Evolutionary conservation across 92 coral and sea anemone species (phyloP), one percentile per base, ranked within the genome.

Genomic region (Heliopora coerulea): DNA sequence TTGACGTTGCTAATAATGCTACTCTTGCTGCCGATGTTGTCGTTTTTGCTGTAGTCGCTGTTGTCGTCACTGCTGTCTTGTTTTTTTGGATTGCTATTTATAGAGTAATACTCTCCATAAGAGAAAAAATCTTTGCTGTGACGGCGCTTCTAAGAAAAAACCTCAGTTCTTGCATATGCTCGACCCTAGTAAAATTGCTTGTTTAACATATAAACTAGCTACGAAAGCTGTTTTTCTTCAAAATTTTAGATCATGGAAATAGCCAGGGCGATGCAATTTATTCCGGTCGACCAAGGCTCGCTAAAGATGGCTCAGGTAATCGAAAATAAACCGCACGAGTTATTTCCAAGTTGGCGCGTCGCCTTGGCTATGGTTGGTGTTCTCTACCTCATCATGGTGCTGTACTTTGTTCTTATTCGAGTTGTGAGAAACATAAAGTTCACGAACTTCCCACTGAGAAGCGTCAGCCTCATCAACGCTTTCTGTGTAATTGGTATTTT

Each of bases 381-480:
- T 15, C 52, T 46, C n/a, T 46, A 46, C n/a, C 52, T 46, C 17
- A 15, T 46, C 52, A 46, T 46, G 52, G 12, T 46, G 14, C 52
- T 46, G 17, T 46, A 46, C n/a, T 46, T 46, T n/a, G 52, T 46
- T 15, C 50, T 37, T 7, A 63, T 9, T 13, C 70, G 49, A n/a
- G 70, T 63, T 1, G 37, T 63, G 3, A 63, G 37, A 50, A 63
- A 63, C 18, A 13, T 13, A 20, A 30, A 37, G 14, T 63, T 63
- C 49, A 63, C 70, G 20, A 50, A 63, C 50, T 63, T 63, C 70
- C 70, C 70, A 0, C 49, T 63, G 49, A 63, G 28, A 29, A 49
- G 70, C 49, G 18, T 63, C 17, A 46, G 52, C 52, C 52, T 46
- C 52, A 46, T 46, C 52, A 46, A 46, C 52, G 52, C 52, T n/a